Percentiles rank a stretch among this genome's conserved stretches.
phyloP scores from a whole-genome alignment of 1,140 invertebrate species.

The Pemphigus obesinymphae region DNA sequence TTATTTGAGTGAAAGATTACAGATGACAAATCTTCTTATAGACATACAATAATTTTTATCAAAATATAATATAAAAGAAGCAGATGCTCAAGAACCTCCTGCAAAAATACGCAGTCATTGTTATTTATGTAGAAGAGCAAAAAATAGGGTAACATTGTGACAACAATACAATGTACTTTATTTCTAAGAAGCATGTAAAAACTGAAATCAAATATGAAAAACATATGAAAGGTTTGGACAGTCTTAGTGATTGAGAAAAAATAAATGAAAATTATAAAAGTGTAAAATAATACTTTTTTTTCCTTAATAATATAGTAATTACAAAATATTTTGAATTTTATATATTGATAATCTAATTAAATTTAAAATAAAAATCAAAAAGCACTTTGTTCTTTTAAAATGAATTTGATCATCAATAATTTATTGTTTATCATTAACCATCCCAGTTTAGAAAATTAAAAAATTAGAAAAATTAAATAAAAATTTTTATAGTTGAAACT shows the following conservation, averaged over 20 bases:
- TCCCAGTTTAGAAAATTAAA: no score
- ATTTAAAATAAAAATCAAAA: no score
- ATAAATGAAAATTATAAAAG: background rate
- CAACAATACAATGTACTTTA: slow-evolving; percentile 4
- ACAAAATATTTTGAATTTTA: background rate
- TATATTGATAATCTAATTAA: no score
- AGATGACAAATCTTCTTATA: background rate
- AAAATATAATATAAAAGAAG: slow-evolving; percentile 3
- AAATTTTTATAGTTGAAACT: no score
- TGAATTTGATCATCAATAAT: no score
- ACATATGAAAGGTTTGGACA: background rate
- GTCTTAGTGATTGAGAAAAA: background rate
- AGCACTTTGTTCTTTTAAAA: no score
- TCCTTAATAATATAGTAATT: background rate
- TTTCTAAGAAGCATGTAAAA: background rate
- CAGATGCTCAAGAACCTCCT: background rate
- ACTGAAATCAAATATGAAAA: background rate
- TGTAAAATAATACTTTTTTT: background rate
- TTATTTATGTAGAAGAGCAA: background rate
- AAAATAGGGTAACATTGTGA: background rate
- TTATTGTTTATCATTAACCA: no score
- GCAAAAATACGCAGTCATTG: background rate
- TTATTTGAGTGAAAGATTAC: background rate
- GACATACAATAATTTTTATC: background rate
- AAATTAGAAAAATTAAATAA: no score